Percentiles rank a stretch among this genome's conserved stretches.
phyloP scores from a whole-genome alignment of 2,888 invertebrate genomes.

The Allophyes oxyacanthae region DNA sequence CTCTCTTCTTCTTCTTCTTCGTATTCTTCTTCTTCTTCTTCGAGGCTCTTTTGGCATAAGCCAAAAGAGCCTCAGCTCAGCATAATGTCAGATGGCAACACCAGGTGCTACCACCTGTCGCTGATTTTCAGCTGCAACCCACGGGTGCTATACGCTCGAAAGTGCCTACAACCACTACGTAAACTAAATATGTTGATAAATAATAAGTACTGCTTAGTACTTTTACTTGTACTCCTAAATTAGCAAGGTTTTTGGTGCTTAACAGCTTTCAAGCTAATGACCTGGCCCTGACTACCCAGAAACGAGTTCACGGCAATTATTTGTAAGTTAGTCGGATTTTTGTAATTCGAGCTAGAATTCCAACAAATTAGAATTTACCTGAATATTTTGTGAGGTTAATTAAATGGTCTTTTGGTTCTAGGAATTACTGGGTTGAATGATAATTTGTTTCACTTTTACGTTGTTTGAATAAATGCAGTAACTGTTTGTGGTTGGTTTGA shows the following conservation, averaged over 20 bases:
- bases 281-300: constrained; percentile 49
- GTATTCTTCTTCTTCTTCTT: too few relatives aligned
- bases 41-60: too few relatives aligned
- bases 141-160: too few relatives aligned
- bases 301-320: constrained; percentile 41
- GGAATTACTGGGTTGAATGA: constrained; percentile 13
- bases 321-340: constrained; percentile 41
- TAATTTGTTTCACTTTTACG: not conserved
- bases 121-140: too few relatives aligned
- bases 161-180: too few relatives aligned
- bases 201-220: too few relatives aligned
- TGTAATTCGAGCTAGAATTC: constrained; percentile 17
- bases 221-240: constrained; percentile 5
- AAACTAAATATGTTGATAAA: too few relatives aligned
- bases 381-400: constrained; percentile 31
- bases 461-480: not conserved
- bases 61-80: too few relatives aligned
- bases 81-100: too few relatives aligned
- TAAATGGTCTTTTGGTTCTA: constrained; percentile 11
- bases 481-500: too few relatives aligned
- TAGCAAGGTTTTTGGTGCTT: constrained; percentile 24
- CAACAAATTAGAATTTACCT: constrained; percentile 19
- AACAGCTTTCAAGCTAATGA: constrained; percentile 56
- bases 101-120: too few relatives aligned
- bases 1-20: too few relatives aligned